Percentiles rank a stretch among this genome's conserved stretches.
Conservation (phyloP, 1,140 invertebrate genomes). For the Drosophila varians region DNA sequence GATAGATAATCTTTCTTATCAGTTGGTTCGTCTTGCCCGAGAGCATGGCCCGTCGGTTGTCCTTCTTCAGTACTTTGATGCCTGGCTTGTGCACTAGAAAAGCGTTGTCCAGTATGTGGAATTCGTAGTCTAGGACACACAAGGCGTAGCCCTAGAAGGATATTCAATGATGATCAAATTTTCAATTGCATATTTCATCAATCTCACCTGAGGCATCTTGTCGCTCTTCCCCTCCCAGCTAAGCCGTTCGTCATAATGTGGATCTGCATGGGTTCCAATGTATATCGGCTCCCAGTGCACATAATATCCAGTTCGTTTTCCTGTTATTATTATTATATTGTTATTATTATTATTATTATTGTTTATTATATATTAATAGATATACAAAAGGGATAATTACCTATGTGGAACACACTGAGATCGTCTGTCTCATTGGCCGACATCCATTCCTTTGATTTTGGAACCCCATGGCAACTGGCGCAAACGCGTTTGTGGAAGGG, state of each 20-base stretch:
- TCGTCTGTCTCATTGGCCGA: constrained; percentile 87
- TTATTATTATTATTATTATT: too few relatives aligned
- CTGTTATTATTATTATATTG: constrained; percentile 61
- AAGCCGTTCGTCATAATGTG: constrained; percentile 93
- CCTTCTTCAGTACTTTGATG: constrained; percentile 91
- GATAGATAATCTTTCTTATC: constrained; percentile 92
- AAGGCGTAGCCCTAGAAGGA: constrained; percentile 90
- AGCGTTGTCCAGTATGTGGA: constrained; percentile 94
- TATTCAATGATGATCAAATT: constrained; percentile 66
- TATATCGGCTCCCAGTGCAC: constrained; percentile 96
- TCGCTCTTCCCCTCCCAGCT: constrained; percentile 96
- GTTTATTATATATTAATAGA: too few relatives aligned
- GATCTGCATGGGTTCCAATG: constrained; percentile 93
- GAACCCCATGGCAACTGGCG: constrained; percentile 94
- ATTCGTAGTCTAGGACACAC: constrained; percentile 94
- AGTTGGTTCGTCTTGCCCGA: constrained; percentile 91
- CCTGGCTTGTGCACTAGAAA: constrained; percentile 95
- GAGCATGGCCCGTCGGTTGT: constrained; percentile 89
- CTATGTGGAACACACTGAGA: constrained; percentile 92
- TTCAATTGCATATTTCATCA: background rate
- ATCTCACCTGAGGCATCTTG: constrained; percentile 95
- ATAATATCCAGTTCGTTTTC: constrained; percentile 91
- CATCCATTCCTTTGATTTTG: constrained; percentile 93
- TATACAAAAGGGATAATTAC: too few relatives aligned
- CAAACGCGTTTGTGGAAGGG: constrained; percentile 96